A percentile compares a stretch with the other conserved stretches of the same genome.
phyloP scores from a whole-genome alignment of 1,140 invertebrate species.

The Trissolcus basalis region DNA sequence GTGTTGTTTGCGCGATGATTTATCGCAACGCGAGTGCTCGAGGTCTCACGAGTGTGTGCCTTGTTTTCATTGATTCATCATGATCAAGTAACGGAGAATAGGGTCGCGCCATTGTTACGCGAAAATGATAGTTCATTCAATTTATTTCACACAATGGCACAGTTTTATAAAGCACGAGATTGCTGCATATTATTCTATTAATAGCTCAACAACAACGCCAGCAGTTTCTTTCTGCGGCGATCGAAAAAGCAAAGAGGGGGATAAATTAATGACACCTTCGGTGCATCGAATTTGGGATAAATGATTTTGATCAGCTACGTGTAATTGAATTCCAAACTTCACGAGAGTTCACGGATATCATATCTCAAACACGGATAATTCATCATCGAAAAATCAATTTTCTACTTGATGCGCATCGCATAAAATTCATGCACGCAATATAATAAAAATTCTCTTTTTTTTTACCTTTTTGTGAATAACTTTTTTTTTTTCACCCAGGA shows the following conservation, averaged over 20 bases:
- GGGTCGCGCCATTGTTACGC: constrained; percentile 48
- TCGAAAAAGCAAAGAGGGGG: too few relatives aligned
- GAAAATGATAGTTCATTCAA: constrained; percentile 63
- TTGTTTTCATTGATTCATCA: constrained; percentile 70
- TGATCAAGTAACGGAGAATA: constrained; percentile 56
- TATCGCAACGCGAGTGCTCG: constrained; percentile 54
- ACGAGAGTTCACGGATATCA: too few relatives aligned
- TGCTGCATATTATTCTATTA: constrained; percentile 30
- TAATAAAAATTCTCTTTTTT: too few relatives aligned
- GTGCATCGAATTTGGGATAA: background rate
- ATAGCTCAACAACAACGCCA: constrained; percentile 14
- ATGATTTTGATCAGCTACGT: background rate
- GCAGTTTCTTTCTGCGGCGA: constrained; percentile 9
- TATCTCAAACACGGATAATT: too few relatives aligned
- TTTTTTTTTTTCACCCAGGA: too few relatives aligned
- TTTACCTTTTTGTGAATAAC: too few relatives aligned
- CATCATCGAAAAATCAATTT: too few relatives aligned
- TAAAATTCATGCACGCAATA: too few relatives aligned
- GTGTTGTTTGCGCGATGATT: constrained; percentile 21
- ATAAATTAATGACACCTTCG: constrained; percentile 20
- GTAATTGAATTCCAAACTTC: constrained; percentile 8
- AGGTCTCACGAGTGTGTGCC: constrained; percentile 67
- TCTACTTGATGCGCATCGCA: too few relatives aligned
- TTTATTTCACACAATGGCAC: constrained; percentile 66
- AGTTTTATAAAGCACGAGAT: constrained; percentile 28